Percentiles rank a stretch among this genome's conserved stretches.
These are phyloP conservation scores for Oxytorus armatus DNA, from an alignment of 2,888 invertebrate genomes.

Conservation along the genomic window DNA sequence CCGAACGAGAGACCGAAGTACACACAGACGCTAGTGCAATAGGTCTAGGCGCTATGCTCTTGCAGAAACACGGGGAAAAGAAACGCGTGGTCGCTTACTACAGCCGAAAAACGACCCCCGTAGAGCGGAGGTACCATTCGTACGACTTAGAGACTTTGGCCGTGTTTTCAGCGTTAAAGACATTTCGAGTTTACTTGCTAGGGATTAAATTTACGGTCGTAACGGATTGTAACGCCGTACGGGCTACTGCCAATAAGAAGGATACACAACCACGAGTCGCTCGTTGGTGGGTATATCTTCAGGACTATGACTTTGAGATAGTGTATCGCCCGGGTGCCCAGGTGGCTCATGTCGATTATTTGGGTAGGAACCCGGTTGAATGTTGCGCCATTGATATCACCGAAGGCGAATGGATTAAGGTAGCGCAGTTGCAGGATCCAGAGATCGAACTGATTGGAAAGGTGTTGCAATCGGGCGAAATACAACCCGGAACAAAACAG, in stretches of 20 bases:
- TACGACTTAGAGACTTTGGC: constrained; percentile 58
- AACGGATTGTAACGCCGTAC: constrained; percentile 68
- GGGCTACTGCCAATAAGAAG: constrained; percentile 75
- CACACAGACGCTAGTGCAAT: constrained; percentile 79
- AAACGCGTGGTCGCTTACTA: constrained; percentile 50
- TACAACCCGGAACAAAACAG: constrained; percentile 55
- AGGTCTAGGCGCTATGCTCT: constrained; percentile 76
- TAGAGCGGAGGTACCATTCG: constrained; percentile 54
- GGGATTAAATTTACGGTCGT: constrained; percentile 63
- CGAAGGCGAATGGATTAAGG: constrained; percentile 68
- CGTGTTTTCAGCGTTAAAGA: constrained; percentile 21
- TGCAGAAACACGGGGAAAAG: constrained; percentile 71
- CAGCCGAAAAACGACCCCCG: constrained; percentile 50
- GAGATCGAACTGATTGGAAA: constrained; percentile 62
- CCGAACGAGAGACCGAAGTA: constrained; percentile 71
- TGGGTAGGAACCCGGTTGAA: constrained; percentile 69
- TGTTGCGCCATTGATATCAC: constrained; percentile 61
- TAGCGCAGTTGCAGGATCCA: constrained; percentile 67
- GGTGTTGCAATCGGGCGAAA: constrained; percentile 58
- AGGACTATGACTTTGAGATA: constrained; percentile 67
- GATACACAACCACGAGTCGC: constrained; percentile 74
- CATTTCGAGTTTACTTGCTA: constrained; percentile 58
- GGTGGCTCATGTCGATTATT: constrained; percentile 69
- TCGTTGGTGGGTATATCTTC: constrained; percentile 74
- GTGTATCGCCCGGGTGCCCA: constrained; percentile 66